Conservation (phyloP, 2,888 invertebrate species). For the Agrotis clavis region DNA sequence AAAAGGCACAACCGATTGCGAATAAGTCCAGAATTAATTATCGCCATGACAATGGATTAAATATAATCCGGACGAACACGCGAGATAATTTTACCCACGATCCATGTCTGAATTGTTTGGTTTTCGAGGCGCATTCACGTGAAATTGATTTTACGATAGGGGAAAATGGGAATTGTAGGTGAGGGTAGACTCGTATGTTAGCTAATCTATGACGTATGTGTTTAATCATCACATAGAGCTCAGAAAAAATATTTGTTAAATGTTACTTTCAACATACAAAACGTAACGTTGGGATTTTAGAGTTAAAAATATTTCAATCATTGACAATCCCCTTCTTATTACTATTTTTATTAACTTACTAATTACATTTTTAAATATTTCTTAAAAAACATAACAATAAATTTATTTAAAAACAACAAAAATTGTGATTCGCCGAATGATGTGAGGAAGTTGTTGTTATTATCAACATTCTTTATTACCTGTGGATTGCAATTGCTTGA, state of each 20-base stretch:
- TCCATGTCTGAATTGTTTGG: constrained; percentile 26
- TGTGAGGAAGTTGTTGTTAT: too few species aligned
- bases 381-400: too few species aligned
- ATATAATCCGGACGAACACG: constrained; percentile 33
- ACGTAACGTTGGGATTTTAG: too few species aligned
- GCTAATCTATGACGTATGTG: constrained; percentile 39
- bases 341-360: too few species aligned
- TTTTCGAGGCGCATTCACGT: constrained; percentile 20
- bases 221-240: constrained; percentile 27
- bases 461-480: too few species aligned
- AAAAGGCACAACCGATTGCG: constrained; percentile 33
- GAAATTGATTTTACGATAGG: constrained; percentile 24
- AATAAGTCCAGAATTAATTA: constrained; percentile 53
- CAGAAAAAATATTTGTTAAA: neutral
- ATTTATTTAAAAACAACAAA: too few species aligned
- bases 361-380: too few species aligned
- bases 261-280: neutral
- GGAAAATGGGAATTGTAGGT: constrained; percentile 11
- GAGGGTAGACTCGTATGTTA: constrained; percentile 38
- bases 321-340: too few species aligned
- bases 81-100: constrained; percentile 44
- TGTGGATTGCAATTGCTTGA: too few species aligned
- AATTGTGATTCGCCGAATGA: too few species aligned
- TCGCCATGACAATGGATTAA: constrained; percentile 46
- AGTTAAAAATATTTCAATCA: too few species aligned